Percentiles rank a stretch among this genome's conserved stretches.
These are phyloP conservation scores for Musca domestica DNA, from an alignment of 1,140 invertebrate species.

Conservation along the genomic window DNA sequence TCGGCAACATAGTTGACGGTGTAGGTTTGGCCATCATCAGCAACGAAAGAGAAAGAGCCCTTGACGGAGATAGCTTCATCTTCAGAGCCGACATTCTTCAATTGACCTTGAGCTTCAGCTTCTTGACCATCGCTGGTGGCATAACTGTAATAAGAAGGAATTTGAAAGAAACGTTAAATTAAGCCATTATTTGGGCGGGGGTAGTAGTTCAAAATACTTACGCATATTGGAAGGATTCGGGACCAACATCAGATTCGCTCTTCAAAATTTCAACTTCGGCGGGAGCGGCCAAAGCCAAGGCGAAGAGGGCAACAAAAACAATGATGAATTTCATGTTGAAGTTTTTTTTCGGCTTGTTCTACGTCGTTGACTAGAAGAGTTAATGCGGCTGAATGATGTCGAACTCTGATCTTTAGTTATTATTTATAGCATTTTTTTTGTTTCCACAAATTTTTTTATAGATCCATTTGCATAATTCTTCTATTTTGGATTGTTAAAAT, in stretches of 20 bases:
- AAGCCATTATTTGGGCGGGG: not conserved
- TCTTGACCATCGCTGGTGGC: conserved; percentile 69
- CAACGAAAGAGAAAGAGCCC: conserved; percentile 61
- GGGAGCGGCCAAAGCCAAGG: too few species aligned
- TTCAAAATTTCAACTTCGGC: too few species aligned
- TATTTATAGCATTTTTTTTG: conserved; percentile 24
- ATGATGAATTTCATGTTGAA: too few species aligned
- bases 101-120: too few species aligned
- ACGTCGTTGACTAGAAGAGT: conserved; percentile 20
- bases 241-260: too few species aligned
- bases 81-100: conserved; percentile 56
- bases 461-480: too few species aligned
- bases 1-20: conserved; percentile 70
- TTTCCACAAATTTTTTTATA: too few species aligned
- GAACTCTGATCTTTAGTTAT: conserved; percentile 4
- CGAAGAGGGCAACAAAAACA: too few species aligned
- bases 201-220: too few species aligned
- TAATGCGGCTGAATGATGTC: conserved; percentile 27
- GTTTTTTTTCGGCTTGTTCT: not conserved
- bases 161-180: too few species aligned
- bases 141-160: conserved; percentile 8
- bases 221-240: too few species aligned
- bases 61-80: conserved; percentile 59
- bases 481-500: too few species aligned
- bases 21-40: conserved; percentile 68